These are phyloP conservation scores for Brachionus manjavacas DNA, from an alignment of 1,140 invertebrate species.

Conservation along the genomic window DNA sequence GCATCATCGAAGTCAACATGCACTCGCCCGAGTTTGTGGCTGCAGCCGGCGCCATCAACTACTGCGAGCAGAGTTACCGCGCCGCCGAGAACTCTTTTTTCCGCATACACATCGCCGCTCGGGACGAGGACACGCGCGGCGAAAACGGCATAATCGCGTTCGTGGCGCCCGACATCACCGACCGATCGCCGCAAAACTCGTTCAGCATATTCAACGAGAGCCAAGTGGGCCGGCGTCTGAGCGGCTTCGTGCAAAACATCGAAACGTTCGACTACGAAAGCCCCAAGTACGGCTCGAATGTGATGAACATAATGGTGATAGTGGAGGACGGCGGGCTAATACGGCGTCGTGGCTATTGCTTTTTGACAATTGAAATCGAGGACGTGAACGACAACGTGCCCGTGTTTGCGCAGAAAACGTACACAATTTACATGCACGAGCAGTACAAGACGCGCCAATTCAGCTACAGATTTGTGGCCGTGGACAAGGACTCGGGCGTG, in stretches of 20 bases:
- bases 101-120: background rate
- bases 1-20: constrained; percentile 38
- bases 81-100: constrained; percentile 7
- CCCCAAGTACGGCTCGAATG: constrained; percentile 30
- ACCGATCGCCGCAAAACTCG: constrained; percentile 34
- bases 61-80: constrained; percentile 11
- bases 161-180: background rate
- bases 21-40: background rate
- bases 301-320: constrained; percentile 38
- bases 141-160: constrained; percentile 19
- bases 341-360: background rate
- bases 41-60: background rate
- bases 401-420: background rate
- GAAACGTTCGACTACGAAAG: constrained; percentile 26
- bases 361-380: constrained; percentile 18
- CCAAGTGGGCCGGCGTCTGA: background rate
- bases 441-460: constrained; percentile 38
- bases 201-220: background rate
- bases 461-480: constrained; percentile 32
- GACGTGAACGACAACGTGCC: constrained; percentile 36
- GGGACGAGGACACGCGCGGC: constrained; percentile 22
- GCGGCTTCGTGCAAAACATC: constrained; percentile 3
- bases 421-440: constrained; percentile 21
- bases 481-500: constrained; percentile 17
- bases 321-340: constrained; percentile 7